A percentile compares a stretch with the other conserved stretches of the same genome.
phyloP scores from a whole-genome alignment of 2,888 invertebrate genomes.

The Panopea generosa region DNA sequence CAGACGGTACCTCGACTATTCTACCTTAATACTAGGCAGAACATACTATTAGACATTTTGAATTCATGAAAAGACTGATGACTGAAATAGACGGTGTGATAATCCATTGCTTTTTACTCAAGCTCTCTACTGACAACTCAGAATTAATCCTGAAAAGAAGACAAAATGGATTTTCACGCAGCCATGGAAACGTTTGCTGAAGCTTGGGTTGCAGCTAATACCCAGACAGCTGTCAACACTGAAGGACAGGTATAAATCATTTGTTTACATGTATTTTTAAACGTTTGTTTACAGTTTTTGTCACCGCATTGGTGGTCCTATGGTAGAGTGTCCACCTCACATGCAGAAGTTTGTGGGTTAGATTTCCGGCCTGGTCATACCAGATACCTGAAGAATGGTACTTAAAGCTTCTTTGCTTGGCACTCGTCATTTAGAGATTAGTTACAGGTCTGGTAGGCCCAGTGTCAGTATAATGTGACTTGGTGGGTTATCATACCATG shows the following conservation, averaged over 20 bases:
- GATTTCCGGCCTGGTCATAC: no score
- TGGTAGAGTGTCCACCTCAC: no score
- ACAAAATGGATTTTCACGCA: conserved; percentile 97
- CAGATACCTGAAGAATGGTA: no score
- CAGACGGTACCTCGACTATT: conserved; percentile 8
- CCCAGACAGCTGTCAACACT: conserved; percentile 84
- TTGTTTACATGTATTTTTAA: not conserved
- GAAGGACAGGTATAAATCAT: conserved; percentile 45
- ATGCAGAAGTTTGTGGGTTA: no score
- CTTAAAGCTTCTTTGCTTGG: no score
- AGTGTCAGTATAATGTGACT: no score
- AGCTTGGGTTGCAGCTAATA: conserved; percentile 97
- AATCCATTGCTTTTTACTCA: conserved; percentile 21
- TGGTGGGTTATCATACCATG: no score
- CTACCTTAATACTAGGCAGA: conserved; percentile 5
- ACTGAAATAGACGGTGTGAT: conserved; percentile 2
- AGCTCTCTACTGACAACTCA: conserved; percentile 16
- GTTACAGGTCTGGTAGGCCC: no score
- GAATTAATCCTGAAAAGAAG: conserved; percentile 21
- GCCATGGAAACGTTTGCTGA: conserved; percentile 99
- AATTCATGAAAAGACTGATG: not conserved
- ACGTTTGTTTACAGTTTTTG: no score
- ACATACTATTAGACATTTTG: not conserved
- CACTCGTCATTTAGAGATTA: no score
- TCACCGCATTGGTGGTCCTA: no score